Base-by-base conservation (phyloP, 1,140 invertebrate species). In the Chironomus tepperi region DNA sequence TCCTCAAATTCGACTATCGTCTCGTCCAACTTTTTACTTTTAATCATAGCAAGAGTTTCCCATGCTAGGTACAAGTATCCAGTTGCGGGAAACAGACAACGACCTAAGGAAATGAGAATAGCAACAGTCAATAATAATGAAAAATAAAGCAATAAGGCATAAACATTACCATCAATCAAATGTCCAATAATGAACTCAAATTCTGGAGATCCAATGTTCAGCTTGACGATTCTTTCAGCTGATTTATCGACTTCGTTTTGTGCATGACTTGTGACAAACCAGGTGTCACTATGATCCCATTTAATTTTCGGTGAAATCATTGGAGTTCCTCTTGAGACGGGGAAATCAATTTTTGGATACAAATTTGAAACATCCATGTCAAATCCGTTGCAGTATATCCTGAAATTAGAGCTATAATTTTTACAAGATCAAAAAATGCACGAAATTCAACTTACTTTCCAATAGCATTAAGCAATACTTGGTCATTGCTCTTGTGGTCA, bases 71-170 rank as follows among this genome's bases (percentile, higher is more conserved):
- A 82, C 74, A 93, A 78, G 79, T 93, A 98, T 24, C 94, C 94
- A 10, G 95, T 96, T 0, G 95, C 95, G 2, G 96, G 96, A 76
- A 93, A 91, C 0, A 98, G 80, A 77, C 93, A 91, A 77, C 95
- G 88, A 0, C 91, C 91, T 87, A 74, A 43, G 80, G 77, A 2
- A 34, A 2, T 34, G 1, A 34, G 24, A 34, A 34, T 34, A n/a
- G n/a, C n/a, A n/a, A n/a, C n/a, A n/a, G n/a, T n/a, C n/a, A n/a
- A n/a, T n/a, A n/a, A n/a, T 91, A 86, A 74, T 57, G 79, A 78
- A 73, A 74, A 2, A 34, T 34, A 2, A 34, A 34, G 5, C 24
- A 1, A 34, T 34, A 34, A 34, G n/a, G n/a, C n/a, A n/a, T n/a
- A n/a, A n/a, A n/a, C n/a, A 34, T 34, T 34, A 34, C 47, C 47